Percentiles rank a stretch among this genome's conserved stretches.
phyloP scores from a whole-genome alignment of 2,888 invertebrate genomes.

The Heliothis peltigera region DNA sequence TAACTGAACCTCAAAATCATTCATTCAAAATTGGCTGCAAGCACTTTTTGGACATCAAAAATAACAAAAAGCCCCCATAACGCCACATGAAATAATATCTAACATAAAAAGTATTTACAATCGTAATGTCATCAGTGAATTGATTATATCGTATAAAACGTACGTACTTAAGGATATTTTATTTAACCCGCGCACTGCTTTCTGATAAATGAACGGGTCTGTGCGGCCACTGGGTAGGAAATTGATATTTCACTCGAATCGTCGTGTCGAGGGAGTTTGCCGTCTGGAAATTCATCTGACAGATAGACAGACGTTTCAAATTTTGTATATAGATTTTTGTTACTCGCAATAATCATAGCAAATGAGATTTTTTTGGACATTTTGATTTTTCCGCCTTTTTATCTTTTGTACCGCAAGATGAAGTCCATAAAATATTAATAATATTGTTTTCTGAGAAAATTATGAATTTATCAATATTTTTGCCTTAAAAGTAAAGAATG shows the following conservation, averaged over 20 bases:
- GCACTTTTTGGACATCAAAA: too few species aligned
- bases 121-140: constrained; percentile 47
- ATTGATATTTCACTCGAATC: constrained; percentile 84
- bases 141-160: constrained; percentile 40
- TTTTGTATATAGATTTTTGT: constrained; percentile 51
- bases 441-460: background rate
- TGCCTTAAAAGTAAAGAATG: too few species aligned
- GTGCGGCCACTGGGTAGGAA: constrained; percentile 76
- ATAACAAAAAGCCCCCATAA: too few species aligned
- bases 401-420: constrained; percentile 9
- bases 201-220: constrained; percentile 77
- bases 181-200: constrained; percentile 69
- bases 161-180: constrained; percentile 60
- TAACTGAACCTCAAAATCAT: too few species aligned
- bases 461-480: background rate
- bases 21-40: too few species aligned
- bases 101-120: background rate
- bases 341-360: constrained; percentile 33
- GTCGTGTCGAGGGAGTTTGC: constrained; percentile 62
- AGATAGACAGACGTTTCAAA: constrained; percentile 59
- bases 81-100: too few species aligned
- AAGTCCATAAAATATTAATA: background rate
- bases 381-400: background rate
- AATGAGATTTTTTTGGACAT: background rate
- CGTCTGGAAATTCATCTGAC: constrained; percentile 58